These are phyloP conservation scores for Theonella swinhoei DNA, from an alignment of 37 sponge, comb jelly and placozoan species.

Conservation along the genomic window DNA sequence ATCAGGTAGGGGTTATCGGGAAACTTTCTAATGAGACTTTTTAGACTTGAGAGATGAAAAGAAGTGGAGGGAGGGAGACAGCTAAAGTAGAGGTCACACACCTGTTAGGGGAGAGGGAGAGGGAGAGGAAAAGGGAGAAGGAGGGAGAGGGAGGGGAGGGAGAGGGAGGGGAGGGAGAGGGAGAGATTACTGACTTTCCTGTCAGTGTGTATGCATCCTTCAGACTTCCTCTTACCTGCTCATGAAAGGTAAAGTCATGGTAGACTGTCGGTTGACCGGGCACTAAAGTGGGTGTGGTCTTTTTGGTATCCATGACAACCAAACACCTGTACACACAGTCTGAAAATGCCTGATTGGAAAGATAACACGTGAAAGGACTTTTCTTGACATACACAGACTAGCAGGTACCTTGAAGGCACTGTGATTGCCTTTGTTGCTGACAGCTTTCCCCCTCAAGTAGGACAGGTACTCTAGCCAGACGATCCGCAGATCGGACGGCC, in stretches of 20 bases:
- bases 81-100: conserved; percentile 18
- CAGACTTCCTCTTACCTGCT: conserved; percentile 20
- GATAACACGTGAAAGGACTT: background rate
- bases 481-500: background rate
- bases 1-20: background rate
- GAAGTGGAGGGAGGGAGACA: background rate
- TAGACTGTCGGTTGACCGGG: background rate
- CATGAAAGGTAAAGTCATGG: conserved; percentile 43
- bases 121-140: background rate
- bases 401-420: background rate
- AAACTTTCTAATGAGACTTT: background rate
- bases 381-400: too few relatives aligned
- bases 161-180: background rate
- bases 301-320: conserved; percentile 17
- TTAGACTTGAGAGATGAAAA: background rate
- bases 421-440: background rate
- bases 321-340: conserved; percentile 47
- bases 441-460: conserved; percentile 2
- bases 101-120: background rate
- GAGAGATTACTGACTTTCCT: background rate
- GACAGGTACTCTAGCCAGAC: conserved; percentile 51
- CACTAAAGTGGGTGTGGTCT: background rate
- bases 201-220: background rate
- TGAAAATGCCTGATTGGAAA: background rate
- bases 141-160: background rate